Conservation (phyloP, 2,797 vertebrate species). For the Oryzias dopingdopingensis region DNA sequence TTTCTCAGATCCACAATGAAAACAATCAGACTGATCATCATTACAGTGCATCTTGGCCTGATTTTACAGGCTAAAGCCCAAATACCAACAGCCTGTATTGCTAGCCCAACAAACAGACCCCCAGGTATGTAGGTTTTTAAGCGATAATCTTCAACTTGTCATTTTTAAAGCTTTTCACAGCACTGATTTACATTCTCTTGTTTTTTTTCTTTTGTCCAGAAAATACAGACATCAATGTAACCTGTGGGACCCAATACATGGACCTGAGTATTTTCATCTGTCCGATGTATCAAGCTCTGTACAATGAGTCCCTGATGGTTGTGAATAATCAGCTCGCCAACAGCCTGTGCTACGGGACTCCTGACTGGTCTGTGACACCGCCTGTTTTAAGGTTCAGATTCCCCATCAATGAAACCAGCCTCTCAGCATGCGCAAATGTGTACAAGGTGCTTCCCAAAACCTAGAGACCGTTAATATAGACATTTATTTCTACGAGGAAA, state of each 20-base stretch:
- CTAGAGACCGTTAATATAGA: not conserved
- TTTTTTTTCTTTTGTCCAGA: slow-evolving; percentile 43
- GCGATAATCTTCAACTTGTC: not conserved
- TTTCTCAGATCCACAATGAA: slow-evolving; percentile 35
- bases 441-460: slow-evolving; percentile 47
- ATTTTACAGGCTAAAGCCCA: slow-evolving; percentile 61
- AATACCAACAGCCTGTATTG: not conserved
- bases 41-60: slow-evolving; percentile 62
- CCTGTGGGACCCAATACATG: slow-evolving; percentile 68
- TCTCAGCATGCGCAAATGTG: slow-evolving; percentile 50
- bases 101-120: slow-evolving; percentile 39
- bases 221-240: slow-evolving; percentile 68
- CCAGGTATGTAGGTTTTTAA: slow-evolving; percentile 60
- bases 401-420: slow-evolving; percentile 49
- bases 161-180: not conserved
- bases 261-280: slow-evolving; percentile 70
- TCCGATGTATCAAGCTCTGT: slow-evolving; percentile 71
- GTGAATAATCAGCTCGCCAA: slow-evolving; percentile 58
- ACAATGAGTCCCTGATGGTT: slow-evolving; percentile 75
- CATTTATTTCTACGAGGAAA: too few species aligned
- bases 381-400: slow-evolving; percentile 71
- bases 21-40: slow-evolving; percentile 60
- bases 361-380: slow-evolving; percentile 55
- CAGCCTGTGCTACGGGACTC: slow-evolving; percentile 53
- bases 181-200: not conserved